Evolutionary conservation across 2,113 vertebrate species (phyloP).

Genomic region (Calyptomena viridis): DNA sequence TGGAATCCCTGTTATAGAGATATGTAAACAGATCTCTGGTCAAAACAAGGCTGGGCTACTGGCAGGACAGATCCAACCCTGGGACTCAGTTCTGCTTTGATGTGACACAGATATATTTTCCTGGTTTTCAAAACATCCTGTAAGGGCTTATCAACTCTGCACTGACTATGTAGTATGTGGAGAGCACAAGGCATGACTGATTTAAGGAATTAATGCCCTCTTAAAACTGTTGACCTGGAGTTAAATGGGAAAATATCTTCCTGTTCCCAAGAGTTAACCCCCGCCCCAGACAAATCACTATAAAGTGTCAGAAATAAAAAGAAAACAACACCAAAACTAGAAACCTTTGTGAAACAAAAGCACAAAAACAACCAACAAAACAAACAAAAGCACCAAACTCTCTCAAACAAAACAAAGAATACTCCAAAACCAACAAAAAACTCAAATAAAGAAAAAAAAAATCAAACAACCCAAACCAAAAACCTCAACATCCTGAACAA

Average conservation of each 20-base stretch:
- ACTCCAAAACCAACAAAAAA: neutral
- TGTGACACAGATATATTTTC: neutral
- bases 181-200: neutral
- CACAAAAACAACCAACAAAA: neutral
- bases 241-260: neutral
- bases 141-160: neutral
- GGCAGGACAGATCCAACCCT: neutral
- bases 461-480: neutral
- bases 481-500: neutral
- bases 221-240: neutral
- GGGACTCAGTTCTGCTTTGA: neutral
- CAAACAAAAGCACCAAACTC: neutral
- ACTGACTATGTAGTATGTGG: rapidly evolving
- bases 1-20: neutral
- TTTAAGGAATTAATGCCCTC: neutral
- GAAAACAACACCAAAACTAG: too few species aligned
- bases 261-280: neutral
- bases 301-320: neutral
- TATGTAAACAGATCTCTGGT: neutral
- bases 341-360: neutral
- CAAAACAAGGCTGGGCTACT: neutral
- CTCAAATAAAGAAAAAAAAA: neutral
- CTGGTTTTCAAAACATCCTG: neutral
- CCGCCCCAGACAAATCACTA: neutral
- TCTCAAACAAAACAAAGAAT: neutral